Evolutionary conservation across 2,888 invertebrate species (phyloP), one percentile per base, ranked within the genome.

Genomic region (Sicus ferrugineus): DNA sequence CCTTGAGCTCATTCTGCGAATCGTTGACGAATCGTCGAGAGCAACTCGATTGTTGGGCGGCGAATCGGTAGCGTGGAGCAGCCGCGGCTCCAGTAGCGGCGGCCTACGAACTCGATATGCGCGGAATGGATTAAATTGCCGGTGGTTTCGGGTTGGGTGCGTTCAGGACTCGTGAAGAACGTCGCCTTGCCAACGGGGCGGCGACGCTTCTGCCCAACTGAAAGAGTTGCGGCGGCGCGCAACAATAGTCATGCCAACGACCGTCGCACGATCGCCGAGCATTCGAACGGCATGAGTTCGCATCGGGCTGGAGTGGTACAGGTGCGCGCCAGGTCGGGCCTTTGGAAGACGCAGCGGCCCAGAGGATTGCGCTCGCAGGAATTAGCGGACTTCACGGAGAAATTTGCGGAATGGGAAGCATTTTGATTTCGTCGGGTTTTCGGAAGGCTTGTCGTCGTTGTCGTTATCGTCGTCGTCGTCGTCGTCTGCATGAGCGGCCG

Each of bases 21-120:
- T 66, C 56, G 56, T 42, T 54, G 66, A 54, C 28, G 66, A 66
- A 66, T 66, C n/a, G n/a, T n/a, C 56, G 56, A 66, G 56, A 66
- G 19, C 65, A 66, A 66, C 56, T 66, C 65, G 65, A 66, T 54
- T 66, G 54, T 56, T 42, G n/a, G 11, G 65, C 23, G 19, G 16
- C 16, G 21, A 11, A 59, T 3, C 19, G 23, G 16, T n/a, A 48
- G 48, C 48, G 16, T 9, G 7, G 7, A 38, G 7, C 38, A 38
- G 7, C 38, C 7, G 7, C 14, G 14, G 7, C 38, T 9, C 14
- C 38, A 16, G 16, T n/a, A 48, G 16, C 1, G 48, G 16, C 16
- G n/a, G n/a, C 48, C 9, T 16, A 6, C 16, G 16, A 16, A 7
- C n/a, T 28, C 21, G 61, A 58, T 38, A 62, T 62, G 48, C 63